Percentiles rank a stretch among this genome's conserved stretches.
Evolutionary conservation across 2,113 vertebrate genomes (phyloP).

Genomic region (Odocoileus virginianus): DNA sequence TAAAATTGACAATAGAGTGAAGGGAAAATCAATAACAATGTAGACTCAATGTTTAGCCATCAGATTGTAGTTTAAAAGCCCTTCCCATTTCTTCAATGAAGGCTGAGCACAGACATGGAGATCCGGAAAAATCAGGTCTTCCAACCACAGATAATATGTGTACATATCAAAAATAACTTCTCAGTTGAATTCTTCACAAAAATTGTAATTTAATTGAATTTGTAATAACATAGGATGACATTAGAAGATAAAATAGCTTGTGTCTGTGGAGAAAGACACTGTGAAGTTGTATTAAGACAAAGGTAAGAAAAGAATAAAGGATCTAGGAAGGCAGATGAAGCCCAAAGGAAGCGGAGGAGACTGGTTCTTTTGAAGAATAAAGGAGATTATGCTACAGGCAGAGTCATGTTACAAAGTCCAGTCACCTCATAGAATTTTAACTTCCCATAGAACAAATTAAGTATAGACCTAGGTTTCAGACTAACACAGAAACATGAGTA

Average conservation of each 20-base stretch:
- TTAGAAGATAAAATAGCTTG: not conserved
- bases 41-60: not conserved
- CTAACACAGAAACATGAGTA: not conserved
- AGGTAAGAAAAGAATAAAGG: not conserved
- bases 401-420: not conserved
- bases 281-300: not conserved
- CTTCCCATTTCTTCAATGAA: not conserved
- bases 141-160: not conserved
- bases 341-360: not conserved
- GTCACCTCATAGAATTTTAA: not conserved
- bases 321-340: not conserved
- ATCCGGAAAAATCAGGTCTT: not conserved
- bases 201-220: not conserved
- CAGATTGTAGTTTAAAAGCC: not conserved
- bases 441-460: not conserved
- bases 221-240: not conserved
- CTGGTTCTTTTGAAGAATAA: not conserved
- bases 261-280: not conserved
- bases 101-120: not conserved
- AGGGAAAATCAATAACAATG: slow-evolving; percentile 47
- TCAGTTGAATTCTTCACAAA: not conserved
- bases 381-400: not conserved
- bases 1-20: not conserved
- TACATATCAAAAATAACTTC: not conserved
- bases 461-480: not conserved